phyloP scores from a whole-genome alignment of 2,113 vertebrate species.

The Casuarius casuarius region DNA sequence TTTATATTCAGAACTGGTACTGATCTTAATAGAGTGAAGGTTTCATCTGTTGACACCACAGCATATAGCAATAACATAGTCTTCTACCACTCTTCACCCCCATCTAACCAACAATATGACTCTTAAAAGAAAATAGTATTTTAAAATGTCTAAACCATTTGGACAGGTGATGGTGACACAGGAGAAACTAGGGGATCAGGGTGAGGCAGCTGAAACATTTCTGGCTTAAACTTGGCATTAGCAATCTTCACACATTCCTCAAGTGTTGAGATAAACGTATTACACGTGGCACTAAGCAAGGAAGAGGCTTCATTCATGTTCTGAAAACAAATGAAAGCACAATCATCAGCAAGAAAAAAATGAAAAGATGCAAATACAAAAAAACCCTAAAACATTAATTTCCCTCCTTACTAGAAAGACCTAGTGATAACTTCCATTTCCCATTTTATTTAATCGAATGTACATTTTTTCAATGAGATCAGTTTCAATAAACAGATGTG shows the following conservation, averaged over 20 bases:
- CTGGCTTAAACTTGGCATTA: slow-evolving; percentile 91
- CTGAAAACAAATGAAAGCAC: slow-evolving; percentile 71
- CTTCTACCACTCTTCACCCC: not conserved
- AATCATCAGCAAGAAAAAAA: not conserved
- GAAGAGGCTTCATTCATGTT: slow-evolving; percentile 90
- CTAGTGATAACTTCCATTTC: not conserved
- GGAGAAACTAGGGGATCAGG: slow-evolving; percentile 84
- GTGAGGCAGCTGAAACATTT: slow-evolving; percentile 83
- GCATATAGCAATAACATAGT: not conserved
- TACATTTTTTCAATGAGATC: not conserved
- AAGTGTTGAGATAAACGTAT: slow-evolving; percentile 94
- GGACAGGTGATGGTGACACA: slow-evolving; percentile 88
- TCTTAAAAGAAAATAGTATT: not conserved
- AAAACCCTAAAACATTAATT: not conserved
- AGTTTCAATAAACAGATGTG: not conserved
- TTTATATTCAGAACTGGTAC: not conserved
- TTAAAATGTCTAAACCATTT: slow-evolving; percentile 83
- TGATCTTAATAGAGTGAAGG: not conserved
- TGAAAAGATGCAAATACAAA: not conserved
- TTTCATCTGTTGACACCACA: not conserved
- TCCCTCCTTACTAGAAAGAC: not conserved
- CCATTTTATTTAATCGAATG: not conserved
- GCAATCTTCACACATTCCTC: slow-evolving; percentile 98
- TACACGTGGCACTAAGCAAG: slow-evolving; percentile 94
- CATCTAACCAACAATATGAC: not conserved